These are phyloP conservation scores for Fistularia tabacaria DNA, from an alignment of 2,797 vertebrate species.

Conservation along the genomic window DNA sequence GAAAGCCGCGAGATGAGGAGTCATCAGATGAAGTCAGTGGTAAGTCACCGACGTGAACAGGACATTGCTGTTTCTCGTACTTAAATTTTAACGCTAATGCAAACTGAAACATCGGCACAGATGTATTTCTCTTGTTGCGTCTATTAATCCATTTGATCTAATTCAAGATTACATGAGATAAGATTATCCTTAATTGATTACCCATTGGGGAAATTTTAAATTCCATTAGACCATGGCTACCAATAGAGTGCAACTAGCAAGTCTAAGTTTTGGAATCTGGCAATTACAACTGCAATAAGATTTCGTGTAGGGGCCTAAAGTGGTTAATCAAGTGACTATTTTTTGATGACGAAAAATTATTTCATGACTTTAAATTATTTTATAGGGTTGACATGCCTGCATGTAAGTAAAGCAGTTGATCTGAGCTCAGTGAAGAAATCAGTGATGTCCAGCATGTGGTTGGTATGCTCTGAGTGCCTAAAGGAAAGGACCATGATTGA, in stretches of 20 bases:
- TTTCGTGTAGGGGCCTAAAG: not conserved
- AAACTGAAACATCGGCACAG: too few species aligned
- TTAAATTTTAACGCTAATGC: not conserved
- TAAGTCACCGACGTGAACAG: conserved; percentile 52
- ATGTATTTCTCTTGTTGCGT: too few species aligned
- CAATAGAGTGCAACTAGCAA: too few species aligned
- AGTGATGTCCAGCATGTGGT: conserved; percentile 83
- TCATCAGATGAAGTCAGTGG: conserved; percentile 95
- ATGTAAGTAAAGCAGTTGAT: conserved; percentile 88
- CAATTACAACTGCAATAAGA: too few species aligned
- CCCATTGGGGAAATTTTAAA: too few species aligned
- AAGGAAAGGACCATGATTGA: conserved; percentile 85
- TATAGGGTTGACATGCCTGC: conserved; percentile 88
- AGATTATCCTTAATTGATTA: too few species aligned
- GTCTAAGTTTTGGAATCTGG: too few species aligned
- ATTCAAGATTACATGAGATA: too few species aligned
- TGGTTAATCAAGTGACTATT: not conserved
- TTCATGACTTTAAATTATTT: conserved; percentile 8
- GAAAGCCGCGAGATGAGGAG: conserved; percentile 88
- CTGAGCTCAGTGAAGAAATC: conserved; percentile 89
- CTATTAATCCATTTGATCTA: too few species aligned
- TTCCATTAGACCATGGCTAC: too few species aligned
- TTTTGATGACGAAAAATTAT: not conserved
- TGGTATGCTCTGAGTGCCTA: conserved; percentile 87
- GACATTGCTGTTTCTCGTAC: not conserved